Evolutionary conservation across 2,888 invertebrate genomes (phyloP), one percentile per base, ranked within the genome.

Genomic region (Chydorus sphaericus): DNA sequence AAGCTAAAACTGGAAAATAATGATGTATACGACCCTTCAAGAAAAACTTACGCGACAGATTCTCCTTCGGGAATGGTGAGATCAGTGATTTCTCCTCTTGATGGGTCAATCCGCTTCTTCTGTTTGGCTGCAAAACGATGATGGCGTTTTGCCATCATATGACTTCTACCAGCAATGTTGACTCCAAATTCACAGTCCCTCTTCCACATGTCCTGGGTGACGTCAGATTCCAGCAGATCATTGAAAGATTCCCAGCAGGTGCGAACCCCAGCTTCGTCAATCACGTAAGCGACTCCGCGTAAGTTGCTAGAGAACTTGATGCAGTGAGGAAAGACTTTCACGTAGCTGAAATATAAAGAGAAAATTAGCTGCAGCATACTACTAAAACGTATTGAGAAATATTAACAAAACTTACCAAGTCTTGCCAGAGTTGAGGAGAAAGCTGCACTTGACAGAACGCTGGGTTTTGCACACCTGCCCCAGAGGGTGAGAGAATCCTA

Each of bases 231-330:
- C n/a, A n/a, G n/a, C n/a, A n/a, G n/a, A n/a, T n/a, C n/a, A n/a
- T 16, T 33, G 52, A 52, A 52, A 1, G 52, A 36, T 26, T 52
- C 52, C 33, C 31, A 52, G 16, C 36, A 23, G 6, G 36, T 31
- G 16, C 52, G 52, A 23, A 52, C 52, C 14, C 52, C 52, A 7
- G 52, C 52, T 36, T 31, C 33, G n/a, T 52, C 52, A 31, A 52
- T 52, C 52, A 52, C 18, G 33, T 52, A 36, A 23, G 7, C 7
- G 7, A 48, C 6, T 7, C 48, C 48, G 48, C 8, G 7, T 14
- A 20, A 14, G 10, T 26, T 18, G 20, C 23, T 20, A 10, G 48
- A 48, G 28, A 48, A 48, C 14, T 18, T 30, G 29, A 51, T 51
- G 11, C 29, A 14, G 10, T 31, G 11, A n/a, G 28, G 51, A 29